A percentile compares a stretch with the other conserved stretches of the same genome.
phyloP scores from a whole-genome alignment of 2,113 vertebrate genomes.

The Thunnus thynnus region DNA sequence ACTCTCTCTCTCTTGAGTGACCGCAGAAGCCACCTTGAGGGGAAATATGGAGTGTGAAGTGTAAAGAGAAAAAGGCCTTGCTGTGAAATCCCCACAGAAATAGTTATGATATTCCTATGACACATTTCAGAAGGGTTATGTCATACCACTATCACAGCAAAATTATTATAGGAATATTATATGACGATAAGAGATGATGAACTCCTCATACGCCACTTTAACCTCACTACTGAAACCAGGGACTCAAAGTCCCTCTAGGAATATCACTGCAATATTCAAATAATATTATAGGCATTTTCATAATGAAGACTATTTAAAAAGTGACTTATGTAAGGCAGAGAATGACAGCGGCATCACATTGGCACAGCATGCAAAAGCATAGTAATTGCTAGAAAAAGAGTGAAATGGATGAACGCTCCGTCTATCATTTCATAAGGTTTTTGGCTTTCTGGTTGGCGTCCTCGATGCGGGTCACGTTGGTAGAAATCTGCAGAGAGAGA shows the following conservation, averaged over 20 bases:
- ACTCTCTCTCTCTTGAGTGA: background rate
- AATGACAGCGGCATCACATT: background rate
- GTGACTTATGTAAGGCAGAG: background rate
- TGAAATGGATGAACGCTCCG: no score
- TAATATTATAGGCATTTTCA: background rate
- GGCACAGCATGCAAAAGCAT: constrained; percentile 1
- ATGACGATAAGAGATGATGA: background rate
- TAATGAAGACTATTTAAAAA: background rate
- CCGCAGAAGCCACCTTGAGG: background rate
- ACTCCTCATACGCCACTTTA: no score
- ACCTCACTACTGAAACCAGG: background rate
- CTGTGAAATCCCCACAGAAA: background rate
- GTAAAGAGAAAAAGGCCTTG: background rate
- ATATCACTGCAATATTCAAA: background rate
- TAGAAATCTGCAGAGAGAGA: constrained; percentile 73
- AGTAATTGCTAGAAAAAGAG: background rate
- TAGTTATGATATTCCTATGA: background rate
- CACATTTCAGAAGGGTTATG: background rate
- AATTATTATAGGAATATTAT: background rate
- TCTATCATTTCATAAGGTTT: constrained; percentile 82
- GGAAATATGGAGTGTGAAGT: background rate
- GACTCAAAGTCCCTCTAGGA: background rate
- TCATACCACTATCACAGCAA: background rate
- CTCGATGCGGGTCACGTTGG: constrained; percentile 85
- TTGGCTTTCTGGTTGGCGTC: constrained; percentile 87